These are phyloP conservation scores for Calypte anna DNA, from an alignment of 2,113 vertebrate species.

Conservation along the genomic window DNA sequence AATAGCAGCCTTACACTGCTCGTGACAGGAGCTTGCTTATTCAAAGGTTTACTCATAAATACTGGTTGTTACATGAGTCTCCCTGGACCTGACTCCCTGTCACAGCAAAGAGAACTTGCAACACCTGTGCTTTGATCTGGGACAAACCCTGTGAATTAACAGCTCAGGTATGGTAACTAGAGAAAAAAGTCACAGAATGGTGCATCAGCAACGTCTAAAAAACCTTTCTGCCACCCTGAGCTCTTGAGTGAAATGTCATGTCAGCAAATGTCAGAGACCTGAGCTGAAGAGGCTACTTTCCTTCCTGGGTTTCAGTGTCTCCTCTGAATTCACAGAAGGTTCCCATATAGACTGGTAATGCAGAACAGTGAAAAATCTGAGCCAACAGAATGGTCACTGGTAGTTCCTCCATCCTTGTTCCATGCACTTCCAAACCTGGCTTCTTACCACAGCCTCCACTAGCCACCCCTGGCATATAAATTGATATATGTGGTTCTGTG, in stretches of 20 bases:
- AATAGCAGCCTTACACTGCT: neutral
- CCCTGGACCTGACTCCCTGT: neutral
- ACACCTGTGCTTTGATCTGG: neutral
- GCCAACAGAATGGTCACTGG: fast-evolving
- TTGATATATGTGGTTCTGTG: neutral
- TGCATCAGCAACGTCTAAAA: neutral
- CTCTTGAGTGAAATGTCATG: neutral
- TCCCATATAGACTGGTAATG: neutral
- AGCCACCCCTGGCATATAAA: neutral
- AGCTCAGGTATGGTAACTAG: fast-evolving
- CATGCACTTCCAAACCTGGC: neutral
- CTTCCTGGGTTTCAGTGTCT: neutral
- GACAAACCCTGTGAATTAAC: neutral
- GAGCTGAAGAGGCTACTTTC: neutral
- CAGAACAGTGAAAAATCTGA: neutral
- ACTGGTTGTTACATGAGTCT: neutral
- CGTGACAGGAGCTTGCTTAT: neutral
- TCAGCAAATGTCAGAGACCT: neutral
- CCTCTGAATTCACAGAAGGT: neutral
- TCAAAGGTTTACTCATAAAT: neutral
- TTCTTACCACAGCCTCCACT: neutral
- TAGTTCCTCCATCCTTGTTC: neutral
- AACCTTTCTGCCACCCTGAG: neutral
- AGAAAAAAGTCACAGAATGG: neutral
- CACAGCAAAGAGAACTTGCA: neutral